These are phyloP conservation scores for Trachemys scripta DNA, from an alignment of 2,113 vertebrate genomes.

Conservation along the genomic window DNA sequence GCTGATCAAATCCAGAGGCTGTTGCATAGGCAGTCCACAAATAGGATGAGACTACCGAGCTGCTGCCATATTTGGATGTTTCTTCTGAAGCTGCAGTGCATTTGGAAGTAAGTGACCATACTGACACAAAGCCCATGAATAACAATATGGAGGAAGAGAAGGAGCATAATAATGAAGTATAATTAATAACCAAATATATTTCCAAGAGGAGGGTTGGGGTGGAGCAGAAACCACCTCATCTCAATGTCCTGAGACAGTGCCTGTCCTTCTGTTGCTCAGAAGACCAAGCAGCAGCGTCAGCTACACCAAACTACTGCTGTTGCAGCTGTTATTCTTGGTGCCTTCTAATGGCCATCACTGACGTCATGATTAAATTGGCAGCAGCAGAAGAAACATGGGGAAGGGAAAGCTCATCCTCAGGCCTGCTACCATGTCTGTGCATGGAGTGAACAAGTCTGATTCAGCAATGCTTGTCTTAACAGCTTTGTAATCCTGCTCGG, in stretches of 20 bases:
- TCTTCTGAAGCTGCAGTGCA: not conserved
- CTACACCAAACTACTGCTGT: not conserved
- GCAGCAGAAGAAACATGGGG: not conserved
- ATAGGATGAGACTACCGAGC: not conserved
- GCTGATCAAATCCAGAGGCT: not conserved
- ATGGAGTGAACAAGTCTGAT: not conserved
- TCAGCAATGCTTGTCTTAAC: not conserved
- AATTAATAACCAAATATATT: not conserved
- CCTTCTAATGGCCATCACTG: not conserved
- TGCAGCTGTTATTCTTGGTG: not conserved
- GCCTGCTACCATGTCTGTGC: not conserved
- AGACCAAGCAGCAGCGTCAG: too few relatives aligned
- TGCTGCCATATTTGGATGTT: not conserved
- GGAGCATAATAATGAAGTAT: not conserved
- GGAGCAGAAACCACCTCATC: not conserved
- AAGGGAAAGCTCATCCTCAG: not conserved
- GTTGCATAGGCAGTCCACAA: not conserved
- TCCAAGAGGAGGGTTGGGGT: not conserved
- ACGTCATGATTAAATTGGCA: not conserved
- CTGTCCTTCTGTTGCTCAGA: not conserved
- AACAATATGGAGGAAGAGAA: not conserved
- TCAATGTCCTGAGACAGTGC: not conserved
- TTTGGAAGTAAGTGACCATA: not conserved
- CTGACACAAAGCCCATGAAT: not conserved
- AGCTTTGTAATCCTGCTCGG: not conserved